phyloP scores from a whole-genome alignment of 2,113 vertebrate genomes.

The Cyphomyrus discorhynchus region DNA sequence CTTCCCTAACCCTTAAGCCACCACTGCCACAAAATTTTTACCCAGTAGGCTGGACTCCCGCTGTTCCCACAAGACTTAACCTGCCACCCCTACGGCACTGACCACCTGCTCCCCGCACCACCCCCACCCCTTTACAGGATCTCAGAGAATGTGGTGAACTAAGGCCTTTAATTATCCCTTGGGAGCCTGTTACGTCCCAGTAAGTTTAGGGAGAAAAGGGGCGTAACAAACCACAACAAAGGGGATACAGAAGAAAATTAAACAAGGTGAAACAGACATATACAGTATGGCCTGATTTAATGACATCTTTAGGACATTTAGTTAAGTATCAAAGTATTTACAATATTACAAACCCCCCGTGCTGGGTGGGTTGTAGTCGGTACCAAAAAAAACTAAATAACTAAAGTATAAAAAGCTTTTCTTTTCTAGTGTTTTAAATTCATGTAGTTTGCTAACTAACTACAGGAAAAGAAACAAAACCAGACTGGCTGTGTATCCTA shows the following conservation, averaged over 20 bases:
- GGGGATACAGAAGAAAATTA: background rate
- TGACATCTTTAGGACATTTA: background rate
- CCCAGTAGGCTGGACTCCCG: background rate
- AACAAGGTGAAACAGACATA: background rate
- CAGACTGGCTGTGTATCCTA: background rate
- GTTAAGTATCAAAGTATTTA: background rate
- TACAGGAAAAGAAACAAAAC: background rate
- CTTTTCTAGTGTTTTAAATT: background rate
- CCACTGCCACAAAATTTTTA: no score
- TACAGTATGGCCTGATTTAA: background rate
- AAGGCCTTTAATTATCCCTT: background rate
- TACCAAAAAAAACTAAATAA: background rate
- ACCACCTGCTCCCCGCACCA: background rate
- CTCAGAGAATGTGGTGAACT: background rate
- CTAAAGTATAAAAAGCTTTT: no score
- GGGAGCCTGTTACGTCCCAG: background rate
- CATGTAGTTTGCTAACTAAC: background rate
- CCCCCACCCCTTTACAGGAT: background rate
- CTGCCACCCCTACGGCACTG: background rate
- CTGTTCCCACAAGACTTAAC: background rate
- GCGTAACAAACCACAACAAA: background rate
- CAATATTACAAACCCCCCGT: background rate
- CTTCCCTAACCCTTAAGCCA: no score
- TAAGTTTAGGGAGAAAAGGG: background rate
- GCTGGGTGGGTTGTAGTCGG: background rate